phyloP scores from a whole-genome alignment of 1,140 invertebrate species.

The Drosophila tropicalis region DNA sequence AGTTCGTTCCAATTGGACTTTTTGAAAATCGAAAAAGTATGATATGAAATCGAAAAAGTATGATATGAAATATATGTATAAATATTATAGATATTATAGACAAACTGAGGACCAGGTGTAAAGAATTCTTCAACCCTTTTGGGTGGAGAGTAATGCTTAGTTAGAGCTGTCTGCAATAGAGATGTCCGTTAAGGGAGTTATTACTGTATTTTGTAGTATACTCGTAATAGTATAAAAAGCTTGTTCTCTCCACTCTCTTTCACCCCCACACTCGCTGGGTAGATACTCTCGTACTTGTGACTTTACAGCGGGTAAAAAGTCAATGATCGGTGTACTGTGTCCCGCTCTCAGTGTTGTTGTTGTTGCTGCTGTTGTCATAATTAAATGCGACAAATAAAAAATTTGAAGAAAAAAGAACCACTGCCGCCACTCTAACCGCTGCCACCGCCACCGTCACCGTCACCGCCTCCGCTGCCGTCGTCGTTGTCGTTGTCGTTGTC shows the following conservation, averaged over 20 bases:
- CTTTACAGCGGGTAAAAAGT: constrained; percentile 57
- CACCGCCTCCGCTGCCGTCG: constrained; percentile 23
- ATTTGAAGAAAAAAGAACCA: constrained; percentile 70
- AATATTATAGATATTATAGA: no score
- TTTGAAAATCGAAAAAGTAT: no score
- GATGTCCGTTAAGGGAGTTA: no score
- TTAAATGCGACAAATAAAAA: constrained; percentile 80
- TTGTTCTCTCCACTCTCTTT: constrained; percentile 4
- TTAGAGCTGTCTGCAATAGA: no score
- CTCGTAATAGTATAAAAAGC: constrained; percentile 4
- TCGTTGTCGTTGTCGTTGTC: constrained; percentile 33
- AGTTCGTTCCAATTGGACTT: no score
- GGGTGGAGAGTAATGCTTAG: no score
- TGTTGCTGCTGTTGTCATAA: constrained; percentile 66
- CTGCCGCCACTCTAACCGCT: constrained; percentile 15
- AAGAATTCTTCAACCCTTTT: neutral
- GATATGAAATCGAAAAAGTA: no score
- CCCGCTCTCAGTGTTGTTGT: constrained; percentile 26
- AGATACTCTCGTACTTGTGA: constrained; percentile 25
- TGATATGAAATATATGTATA: no score
- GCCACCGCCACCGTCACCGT: constrained; percentile 31
- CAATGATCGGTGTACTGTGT: constrained; percentile 66
- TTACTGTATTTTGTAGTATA: neutral
- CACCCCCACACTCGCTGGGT: constrained; percentile 25
- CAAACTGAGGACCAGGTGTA: neutral